Percentiles rank a stretch among this genome's conserved stretches.
These are phyloP conservation scores for Bagarius yarrelli DNA, from an alignment of 2,113 vertebrate genomes.

Conservation along the genomic window DNA sequence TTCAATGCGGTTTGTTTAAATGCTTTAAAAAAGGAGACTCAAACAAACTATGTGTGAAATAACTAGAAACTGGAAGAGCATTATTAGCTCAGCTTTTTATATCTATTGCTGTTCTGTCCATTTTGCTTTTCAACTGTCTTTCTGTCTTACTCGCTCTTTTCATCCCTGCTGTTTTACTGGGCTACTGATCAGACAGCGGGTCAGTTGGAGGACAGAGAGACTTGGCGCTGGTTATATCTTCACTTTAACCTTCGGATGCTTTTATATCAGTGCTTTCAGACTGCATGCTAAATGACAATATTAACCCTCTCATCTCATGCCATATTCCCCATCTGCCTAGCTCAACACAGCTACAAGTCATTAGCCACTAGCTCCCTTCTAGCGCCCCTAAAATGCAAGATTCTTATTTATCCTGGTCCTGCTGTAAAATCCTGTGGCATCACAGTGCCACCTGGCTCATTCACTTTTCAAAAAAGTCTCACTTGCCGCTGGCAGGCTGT, in stretches of 20 bases:
- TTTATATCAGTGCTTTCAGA: conserved; percentile 39
- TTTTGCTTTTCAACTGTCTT: background rate
- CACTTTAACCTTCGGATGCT: background rate
- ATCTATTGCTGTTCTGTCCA: background rate
- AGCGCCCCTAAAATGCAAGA: background rate
- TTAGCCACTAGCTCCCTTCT: conserved; percentile 5
- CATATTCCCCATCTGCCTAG: background rate
- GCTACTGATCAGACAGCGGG: background rate
- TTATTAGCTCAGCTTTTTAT: conserved; percentile 3
- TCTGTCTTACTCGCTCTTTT: background rate
- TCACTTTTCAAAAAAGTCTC: conserved; percentile 11
- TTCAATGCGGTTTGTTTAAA: too few relatives aligned
- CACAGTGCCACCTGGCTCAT: conserved; percentile 16
- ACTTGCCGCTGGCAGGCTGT: conserved; percentile 4
- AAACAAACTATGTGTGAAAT: background rate
- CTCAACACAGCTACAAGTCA: background rate
- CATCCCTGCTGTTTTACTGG: conserved; percentile 11
- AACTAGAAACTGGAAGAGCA: background rate
- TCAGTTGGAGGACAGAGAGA: background rate
- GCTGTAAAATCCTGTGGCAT: conserved; percentile 12
- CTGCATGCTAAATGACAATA: background rate
- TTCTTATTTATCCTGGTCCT: conserved; percentile 20
- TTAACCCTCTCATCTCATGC: background rate
- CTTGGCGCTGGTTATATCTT: conserved; percentile 1
- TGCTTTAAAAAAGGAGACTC: background rate